Evolutionary conservation across 2,797 vertebrate species (phyloP), one percentile per base, ranked within the genome.

Genomic region (Sternotherus odoratus): DNA sequence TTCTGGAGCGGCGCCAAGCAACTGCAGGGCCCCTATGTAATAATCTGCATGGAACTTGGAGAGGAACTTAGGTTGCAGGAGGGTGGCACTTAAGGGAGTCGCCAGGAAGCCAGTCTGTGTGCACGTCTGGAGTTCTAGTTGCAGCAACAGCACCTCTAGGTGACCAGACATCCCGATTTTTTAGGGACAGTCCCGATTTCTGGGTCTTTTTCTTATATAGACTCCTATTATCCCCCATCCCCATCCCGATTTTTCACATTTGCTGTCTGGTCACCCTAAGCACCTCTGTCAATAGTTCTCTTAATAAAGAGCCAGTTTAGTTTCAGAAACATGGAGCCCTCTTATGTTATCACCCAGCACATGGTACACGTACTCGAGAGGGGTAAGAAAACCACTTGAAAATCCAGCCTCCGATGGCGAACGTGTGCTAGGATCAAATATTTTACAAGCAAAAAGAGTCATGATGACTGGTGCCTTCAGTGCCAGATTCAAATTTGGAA

Each of bases 291-390:
- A 89, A 95, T 85, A 89, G 60, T 87, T 84, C 88, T 91, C 78
- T 79, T 82, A 87, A 91, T 83, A 94, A 94, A 95, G 82, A 87
- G 26, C 77, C n/a, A 12, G 36, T 81, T 95, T 93, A 89, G 95
- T 94, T 96, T 97, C 94, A 95, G 90, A 95, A 96, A 79, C 50
- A 8, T 54, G 46, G 96, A 95, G 84, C 82, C 94, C 24, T 94
- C 78, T 92, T 49, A 77, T 57, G 93, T 93, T 93, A 91, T 94
- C 82, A 95, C 94, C 90, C 90, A 85, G 24, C 24, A 74, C 7
- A 15, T 12, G 24, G 69, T 46, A 74, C 39, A 46, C 46, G 69
- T 24, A 46, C 6, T 12, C 24, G 24, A 69, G n/a, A 36, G 43
- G 13, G 23, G 13, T 26, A 28, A 10, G 12, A 74, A 46, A 28